Evolutionary conservation across 2,888 invertebrate species (phyloP).

Genomic region (Ophion costatus): DNA sequence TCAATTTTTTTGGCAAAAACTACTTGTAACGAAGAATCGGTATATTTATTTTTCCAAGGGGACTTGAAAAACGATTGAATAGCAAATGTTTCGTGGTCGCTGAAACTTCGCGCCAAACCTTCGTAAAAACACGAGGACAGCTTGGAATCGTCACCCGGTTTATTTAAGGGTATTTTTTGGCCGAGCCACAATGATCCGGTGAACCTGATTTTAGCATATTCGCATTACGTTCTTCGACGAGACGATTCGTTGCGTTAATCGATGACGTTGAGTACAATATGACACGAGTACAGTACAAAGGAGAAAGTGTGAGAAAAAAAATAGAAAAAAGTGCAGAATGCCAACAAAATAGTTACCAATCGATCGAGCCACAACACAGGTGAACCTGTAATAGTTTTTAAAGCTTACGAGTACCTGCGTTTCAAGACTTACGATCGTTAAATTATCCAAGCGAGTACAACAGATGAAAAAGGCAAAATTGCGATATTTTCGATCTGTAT

Average conservation of each 20-base stretch:
- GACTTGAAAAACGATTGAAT: no score
- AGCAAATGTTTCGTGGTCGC: no score
- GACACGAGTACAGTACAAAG: slow-evolving; percentile 14
- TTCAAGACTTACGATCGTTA: slow-evolving; percentile 21
- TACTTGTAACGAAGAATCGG: no score
- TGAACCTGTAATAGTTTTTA: slow-evolving; percentile 45
- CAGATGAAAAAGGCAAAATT: neutral
- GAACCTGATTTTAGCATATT: slow-evolving; percentile 27
- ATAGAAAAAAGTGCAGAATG: neutral
- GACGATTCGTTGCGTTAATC: neutral
- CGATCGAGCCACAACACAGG: slow-evolving; percentile 15
- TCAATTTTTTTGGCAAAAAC: no score
- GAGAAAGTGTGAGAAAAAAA: neutral
- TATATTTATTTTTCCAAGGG: no score
- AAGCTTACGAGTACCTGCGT: slow-evolving; percentile 45
- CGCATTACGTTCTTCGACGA: slow-evolving; percentile 12
- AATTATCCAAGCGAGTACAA: neutral
- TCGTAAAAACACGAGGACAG: no score
- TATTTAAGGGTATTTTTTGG: slow-evolving; percentile 4
- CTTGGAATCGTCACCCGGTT: no score
- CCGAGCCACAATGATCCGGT: slow-evolving; percentile 16
- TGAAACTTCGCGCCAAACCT: no score
- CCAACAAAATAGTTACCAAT: slow-evolving; percentile 46
- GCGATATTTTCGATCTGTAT: neutral
- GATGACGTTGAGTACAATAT: slow-evolving; percentile 28